These are phyloP conservation scores for Nomada ruficornis DNA, from an alignment of 2,888 invertebrate genomes.

Conservation along the genomic window DNA sequence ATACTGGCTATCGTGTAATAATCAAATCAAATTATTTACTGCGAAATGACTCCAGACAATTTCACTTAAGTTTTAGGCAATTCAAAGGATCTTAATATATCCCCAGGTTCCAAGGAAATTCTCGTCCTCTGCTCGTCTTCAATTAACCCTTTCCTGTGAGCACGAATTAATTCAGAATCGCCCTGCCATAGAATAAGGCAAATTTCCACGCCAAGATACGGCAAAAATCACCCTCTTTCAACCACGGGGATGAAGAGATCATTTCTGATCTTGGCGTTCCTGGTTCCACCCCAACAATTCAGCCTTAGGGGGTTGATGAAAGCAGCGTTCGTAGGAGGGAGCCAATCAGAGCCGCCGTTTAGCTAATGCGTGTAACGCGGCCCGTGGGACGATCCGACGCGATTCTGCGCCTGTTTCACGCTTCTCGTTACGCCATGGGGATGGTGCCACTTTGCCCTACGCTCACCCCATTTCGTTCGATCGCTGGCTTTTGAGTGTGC, in stretches of 20 bases:
- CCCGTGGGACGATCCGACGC: constrained; percentile 72
- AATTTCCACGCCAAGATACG: not conserved
- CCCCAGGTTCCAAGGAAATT: not conserved
- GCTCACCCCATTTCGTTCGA: constrained; percentile 47
- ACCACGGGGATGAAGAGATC: constrained; percentile 20
- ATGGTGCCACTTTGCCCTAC: constrained; percentile 51
- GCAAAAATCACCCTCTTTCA: not conserved
- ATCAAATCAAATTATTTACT: no score
- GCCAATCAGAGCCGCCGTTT: constrained; percentile 76
- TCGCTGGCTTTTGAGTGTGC: constrained; percentile 17
- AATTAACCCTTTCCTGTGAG: not conserved
- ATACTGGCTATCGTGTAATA: no score
- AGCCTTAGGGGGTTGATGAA: constrained; percentile 48
- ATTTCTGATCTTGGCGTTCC: constrained; percentile 20
- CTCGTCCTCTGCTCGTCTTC: not conserved
- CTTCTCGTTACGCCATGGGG: constrained; percentile 60
- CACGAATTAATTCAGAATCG: constrained; percentile 8
- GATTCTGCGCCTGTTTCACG: constrained; percentile 59
- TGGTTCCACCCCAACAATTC: constrained; percentile 40
- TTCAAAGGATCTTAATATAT: not conserved
- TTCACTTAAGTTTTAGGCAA: no score
- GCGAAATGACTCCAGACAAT: no score
- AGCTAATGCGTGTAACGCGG: constrained; percentile 77
- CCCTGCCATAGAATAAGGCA: not conserved
- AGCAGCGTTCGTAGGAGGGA: constrained; percentile 42